Evolutionary conservation across 2,113 vertebrate species (phyloP).

Genomic region (Ctenodactylus gundi): DNA sequence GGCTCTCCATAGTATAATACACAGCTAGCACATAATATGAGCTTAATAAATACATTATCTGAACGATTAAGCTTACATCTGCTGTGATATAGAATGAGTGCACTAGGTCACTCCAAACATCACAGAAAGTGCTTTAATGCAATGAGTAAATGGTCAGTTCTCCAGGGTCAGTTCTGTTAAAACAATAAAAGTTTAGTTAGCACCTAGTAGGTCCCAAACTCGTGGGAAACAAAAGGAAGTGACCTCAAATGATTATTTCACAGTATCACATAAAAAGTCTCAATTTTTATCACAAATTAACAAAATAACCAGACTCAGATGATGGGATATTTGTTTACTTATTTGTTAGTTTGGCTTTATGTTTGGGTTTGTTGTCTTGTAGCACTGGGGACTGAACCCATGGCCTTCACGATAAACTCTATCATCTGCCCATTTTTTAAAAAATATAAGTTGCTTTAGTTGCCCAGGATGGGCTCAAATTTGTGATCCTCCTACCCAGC

Average conservation of each 20-base stretch:
- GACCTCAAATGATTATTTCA: not conserved
- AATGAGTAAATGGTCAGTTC: not conserved
- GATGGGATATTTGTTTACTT: too few species aligned
- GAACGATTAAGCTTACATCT: not conserved
- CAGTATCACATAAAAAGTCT: not conserved
- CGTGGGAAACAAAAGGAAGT: not conserved
- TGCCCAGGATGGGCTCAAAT: too few species aligned
- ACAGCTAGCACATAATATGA: not conserved
- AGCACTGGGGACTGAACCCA: too few species aligned
- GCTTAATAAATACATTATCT: constrained; percentile 17
- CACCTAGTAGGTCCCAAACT: not conserved
- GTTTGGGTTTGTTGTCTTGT: too few species aligned
- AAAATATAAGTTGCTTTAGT: too few species aligned
- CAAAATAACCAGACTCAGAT: constrained; percentile 30
- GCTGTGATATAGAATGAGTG: not conserved
- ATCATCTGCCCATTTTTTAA: too few species aligned
- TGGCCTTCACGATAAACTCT: too few species aligned
- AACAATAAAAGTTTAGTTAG: not conserved
- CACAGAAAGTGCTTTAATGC: not conserved
- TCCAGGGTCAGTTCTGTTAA: not conserved
- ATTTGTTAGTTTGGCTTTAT: too few species aligned
- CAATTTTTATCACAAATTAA: constrained; percentile 10
- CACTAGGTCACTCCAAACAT: not conserved
- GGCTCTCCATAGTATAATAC: not conserved
- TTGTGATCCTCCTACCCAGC: too few species aligned